Percentiles rank a stretch among this genome's conserved stretches.
phyloP scores from a whole-genome alignment of 2,888 invertebrate genomes.

The Eucera pruinosa region DNA sequence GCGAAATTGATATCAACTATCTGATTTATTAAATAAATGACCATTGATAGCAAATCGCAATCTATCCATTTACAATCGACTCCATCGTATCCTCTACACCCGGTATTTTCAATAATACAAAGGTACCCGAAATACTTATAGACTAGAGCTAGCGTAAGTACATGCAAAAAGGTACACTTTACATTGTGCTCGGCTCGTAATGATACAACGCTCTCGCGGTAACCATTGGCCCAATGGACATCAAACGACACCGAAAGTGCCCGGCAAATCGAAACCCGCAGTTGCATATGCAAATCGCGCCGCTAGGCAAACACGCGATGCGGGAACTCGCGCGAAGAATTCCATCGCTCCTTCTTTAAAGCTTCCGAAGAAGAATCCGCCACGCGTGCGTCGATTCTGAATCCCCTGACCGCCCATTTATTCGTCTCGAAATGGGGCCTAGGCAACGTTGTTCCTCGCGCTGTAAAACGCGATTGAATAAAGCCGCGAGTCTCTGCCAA shows the following conservation, averaged over 20 bases:
- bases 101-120: too few species aligned
- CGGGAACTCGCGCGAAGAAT: constrained; percentile 8
- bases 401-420: constrained; percentile 16
- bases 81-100: too few species aligned
- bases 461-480: constrained; percentile 22
- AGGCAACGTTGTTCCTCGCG: constrained; percentile 6
- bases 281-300: constrained; percentile 37
- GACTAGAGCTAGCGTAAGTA: too few species aligned
- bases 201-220: too few species aligned
- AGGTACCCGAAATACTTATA: too few species aligned
- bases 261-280: not conserved
- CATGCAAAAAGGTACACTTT: not conserved
- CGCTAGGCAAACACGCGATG: constrained; percentile 42
- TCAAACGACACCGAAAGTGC: constrained; percentile 24
- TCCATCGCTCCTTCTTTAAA: constrained; percentile 13
- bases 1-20: too few species aligned
- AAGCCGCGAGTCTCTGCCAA: constrained; percentile 56
- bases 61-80: too few species aligned
- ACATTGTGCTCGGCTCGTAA: too few species aligned
- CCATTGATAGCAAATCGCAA: too few species aligned
- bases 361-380: not conserved
- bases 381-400: constrained; percentile 4
- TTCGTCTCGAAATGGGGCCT: not conserved
- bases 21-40: too few species aligned
- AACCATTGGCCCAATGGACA: too few species aligned